Percentiles rank a stretch among this genome's conserved stretches.
These are phyloP conservation scores for Paguma larvata DNA, from an alignment of 2,797 vertebrate species.

Conservation along the genomic window DNA sequence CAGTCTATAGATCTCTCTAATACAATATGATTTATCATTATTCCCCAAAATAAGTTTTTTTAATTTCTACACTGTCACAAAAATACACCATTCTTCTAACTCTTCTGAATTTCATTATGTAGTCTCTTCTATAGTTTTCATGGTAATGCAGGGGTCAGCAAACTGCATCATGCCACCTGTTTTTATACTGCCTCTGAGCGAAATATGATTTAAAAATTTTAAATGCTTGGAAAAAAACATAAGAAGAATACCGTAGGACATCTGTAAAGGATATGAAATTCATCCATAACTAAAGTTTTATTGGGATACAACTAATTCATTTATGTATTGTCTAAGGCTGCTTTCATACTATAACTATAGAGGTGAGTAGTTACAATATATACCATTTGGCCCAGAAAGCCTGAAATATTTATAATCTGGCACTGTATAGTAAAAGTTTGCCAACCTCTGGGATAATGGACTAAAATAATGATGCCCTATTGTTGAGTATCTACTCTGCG, in stretches of 20 bases:
- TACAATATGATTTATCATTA: not conserved
- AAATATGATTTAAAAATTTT: not conserved
- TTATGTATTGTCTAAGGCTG: too few species aligned
- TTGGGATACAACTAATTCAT: not conserved
- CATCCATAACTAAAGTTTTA: not conserved
- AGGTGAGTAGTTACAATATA: not conserved
- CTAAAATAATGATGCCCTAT: not conserved
- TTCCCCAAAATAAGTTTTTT: not conserved
- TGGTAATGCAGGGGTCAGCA: not conserved
- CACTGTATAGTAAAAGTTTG: not conserved
- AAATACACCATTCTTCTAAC: not conserved
- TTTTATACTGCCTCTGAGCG: not conserved
- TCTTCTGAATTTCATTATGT: not conserved
- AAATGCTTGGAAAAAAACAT: not conserved
- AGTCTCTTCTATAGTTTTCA: not conserved
- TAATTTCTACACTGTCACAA: not conserved
- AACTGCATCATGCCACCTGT: not conserved
- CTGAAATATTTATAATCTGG: too few species aligned
- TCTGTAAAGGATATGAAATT: not conserved
- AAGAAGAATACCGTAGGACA: not conserved
- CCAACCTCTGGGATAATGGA: not conserved
- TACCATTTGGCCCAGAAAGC: not conserved
- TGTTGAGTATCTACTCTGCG: not conserved
- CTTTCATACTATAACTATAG: not conserved
- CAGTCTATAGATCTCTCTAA: not conserved